Evolutionary conservation across 2,888 invertebrate species (phyloP).

Genomic region (Diplolepis rosae): DNA sequence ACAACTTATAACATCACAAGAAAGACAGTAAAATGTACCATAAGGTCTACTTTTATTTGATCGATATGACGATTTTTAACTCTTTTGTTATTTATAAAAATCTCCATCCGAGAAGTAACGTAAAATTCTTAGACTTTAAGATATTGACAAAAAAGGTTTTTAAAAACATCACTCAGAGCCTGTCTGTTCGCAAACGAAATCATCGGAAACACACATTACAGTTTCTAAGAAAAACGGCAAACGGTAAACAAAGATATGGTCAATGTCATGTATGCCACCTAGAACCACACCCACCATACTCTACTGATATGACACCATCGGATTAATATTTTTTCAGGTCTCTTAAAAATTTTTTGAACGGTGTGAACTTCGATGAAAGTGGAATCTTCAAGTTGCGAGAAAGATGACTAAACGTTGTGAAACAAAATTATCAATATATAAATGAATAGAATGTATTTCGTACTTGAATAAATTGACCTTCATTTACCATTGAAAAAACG

Average conservation of each 20-base stretch:
- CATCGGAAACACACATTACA: background rate
- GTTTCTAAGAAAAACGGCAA: background rate
- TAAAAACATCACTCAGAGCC: background rate
- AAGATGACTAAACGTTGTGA: too few species aligned
- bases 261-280: too few species aligned
- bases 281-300: too few species aligned
- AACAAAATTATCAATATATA: too few species aligned
- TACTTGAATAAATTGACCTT: too few species aligned
- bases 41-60: background rate
- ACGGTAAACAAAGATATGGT: background rate
- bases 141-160: background rate
- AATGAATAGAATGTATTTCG: too few species aligned
- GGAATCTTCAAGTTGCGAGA: too few species aligned
- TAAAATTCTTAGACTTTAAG: slow-evolving; percentile 1
- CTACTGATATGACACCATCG: too few species aligned
- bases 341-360: too few species aligned
- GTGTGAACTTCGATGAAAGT: too few species aligned
- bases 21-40: slow-evolving; percentile 5
- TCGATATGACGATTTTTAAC: background rate
- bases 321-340: too few species aligned
- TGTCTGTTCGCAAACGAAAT: background rate
- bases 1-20: slow-evolving; percentile 2
- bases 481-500: too few species aligned
- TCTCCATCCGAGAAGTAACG: background rate
- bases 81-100: slow-evolving; percentile 8